Base-by-base conservation (phyloP, 2,888 invertebrate species). In the Amiota minor region DNA sequence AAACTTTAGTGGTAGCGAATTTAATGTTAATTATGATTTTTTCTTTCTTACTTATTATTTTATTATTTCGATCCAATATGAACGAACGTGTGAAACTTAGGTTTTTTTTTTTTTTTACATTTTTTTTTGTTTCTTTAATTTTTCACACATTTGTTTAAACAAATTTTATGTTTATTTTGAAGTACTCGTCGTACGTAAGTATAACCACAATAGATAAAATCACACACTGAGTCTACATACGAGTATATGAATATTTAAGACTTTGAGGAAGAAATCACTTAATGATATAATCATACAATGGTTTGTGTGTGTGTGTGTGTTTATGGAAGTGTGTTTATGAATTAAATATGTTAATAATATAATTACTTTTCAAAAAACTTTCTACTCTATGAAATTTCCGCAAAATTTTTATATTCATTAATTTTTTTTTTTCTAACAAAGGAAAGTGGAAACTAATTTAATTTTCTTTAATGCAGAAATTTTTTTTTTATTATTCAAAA, bases 291-390 rank as follows among this genome's bases (percentile, higher is more conserved):
- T 62, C 62, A 62, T 16, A 53, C 8, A n/a, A 16, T 16, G 14
- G 62, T 6, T n/a, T 23, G 6, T 62, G 12, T 35, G 3, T 53
- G 53, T 53, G 12, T 53, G 53, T 12, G 53, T 12, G 12, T 53
- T 12, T 9, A 11, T 53, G 53, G 35, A 35, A n/a, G 53, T 53
- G n/a, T 9, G 53, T 53, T 16, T 14, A 14, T 53, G n/a, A 16
- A 14, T 83, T 78, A 83, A 78, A 77, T 77, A 82, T 80, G 83
- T 81, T 82, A 82, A 82, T 83, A 82, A 82, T 79, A 82, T 82
- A 82, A 82, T 82, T 83, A 82, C 6, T 6, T 35, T 6, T 35
- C 82, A 83, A 83, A 81, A 78, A 83, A 81, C 82, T 82, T 83
- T 82, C 82, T 81, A 82, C 62, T n/a, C 14, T 16, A 62, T 45